phyloP scores from a whole-genome alignment of 2,888 invertebrate species.

The Parasteatoda lunata region DNA sequence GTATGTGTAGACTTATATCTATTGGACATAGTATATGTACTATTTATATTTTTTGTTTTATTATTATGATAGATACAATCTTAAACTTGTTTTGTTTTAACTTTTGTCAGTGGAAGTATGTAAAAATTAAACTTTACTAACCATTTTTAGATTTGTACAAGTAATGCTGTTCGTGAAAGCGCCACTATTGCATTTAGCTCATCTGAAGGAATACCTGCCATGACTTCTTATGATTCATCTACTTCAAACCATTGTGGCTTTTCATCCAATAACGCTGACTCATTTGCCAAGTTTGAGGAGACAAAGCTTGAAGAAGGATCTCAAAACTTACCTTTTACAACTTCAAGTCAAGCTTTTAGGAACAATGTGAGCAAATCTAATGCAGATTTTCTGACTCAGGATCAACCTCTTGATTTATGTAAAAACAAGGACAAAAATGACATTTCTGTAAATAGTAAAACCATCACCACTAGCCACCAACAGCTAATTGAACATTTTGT shows the following conservation, averaged over 20 bases:
- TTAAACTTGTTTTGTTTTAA: too few relatives aligned
- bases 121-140: neutral
- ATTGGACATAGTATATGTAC: too few relatives aligned
- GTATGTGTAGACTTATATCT: too few relatives aligned
- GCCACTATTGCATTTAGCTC: conserved; percentile 17
- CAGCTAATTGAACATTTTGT: conserved; percentile 79
- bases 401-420: conserved; percentile 69
- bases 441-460: conserved; percentile 67
- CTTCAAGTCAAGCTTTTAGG: conserved; percentile 6
- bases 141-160: conserved; percentile 51
- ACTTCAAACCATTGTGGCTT: neutral
- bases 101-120: too few relatives aligned
- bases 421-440: conserved; percentile 53
- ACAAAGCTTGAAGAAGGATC: conserved; percentile 39
- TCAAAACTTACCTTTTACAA: conserved; percentile 19
- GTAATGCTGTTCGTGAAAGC: conserved; percentile 25
- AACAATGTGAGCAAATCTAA: conserved; percentile 9
- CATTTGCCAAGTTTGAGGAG: conserved; percentile 15
- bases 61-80: too few relatives aligned
- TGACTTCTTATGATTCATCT: conserved; percentile 8
- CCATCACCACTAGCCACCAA: conserved; percentile 74
- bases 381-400: conserved; percentile 33
- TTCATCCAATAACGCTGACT: neutral
- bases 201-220: neutral
- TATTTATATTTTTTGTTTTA: too few relatives aligned